Evolutionary conservation across 2,888 invertebrate genomes (phyloP), one percentile per base, ranked within the genome.

Genomic region (Coenonympha glycerion): DNA sequence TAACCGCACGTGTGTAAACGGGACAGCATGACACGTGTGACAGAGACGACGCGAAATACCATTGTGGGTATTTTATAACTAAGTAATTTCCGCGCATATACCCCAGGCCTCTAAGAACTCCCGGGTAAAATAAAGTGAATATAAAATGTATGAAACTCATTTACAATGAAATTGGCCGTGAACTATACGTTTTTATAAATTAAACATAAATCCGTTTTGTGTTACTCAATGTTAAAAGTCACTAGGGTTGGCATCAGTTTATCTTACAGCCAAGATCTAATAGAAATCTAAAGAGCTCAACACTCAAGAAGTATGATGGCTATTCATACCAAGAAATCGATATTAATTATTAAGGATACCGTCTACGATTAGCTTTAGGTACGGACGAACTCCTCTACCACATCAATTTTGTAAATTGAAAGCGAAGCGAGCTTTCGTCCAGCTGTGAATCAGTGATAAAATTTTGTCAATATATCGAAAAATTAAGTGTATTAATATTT

Each of bases 111-210:
- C 39, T 34, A 9, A 13, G n/a, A 4, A 28, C n/a, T n/a, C n/a
- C n/a, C n/a, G n/a, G n/a, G n/a, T n/a, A n/a, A n/a, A n/a, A n/a
- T n/a, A n/a, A n/a, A n/a, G n/a, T n/a, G n/a, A n/a, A n/a, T n/a
- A n/a, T n/a, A n/a, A n/a, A n/a, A n/a, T 48, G 56, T 53, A 49
- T 60, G 57, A 55, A 57, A 49, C 62, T 56, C 58, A 55, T 61
- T 54, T 60, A 54, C 56, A 45, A 57, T 59, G 58, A 53, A 58
- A 56, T 60, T 69, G 79, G 58, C 79, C 80, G 66, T 79, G 82
- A 81, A 82, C 81, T 81, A 78, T 79, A 74, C 66, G 76, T 79
- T 49, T 84, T 81, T 79, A 73, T 75, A 63, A 67, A 69, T 69
- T 66, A 71, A 66, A 60, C 30, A 64, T 65, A 79, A 73, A 79